Percentiles rank a stretch among this genome's conserved stretches.
Evolutionary conservation across 2,113 vertebrate genomes (phyloP).

Genomic region (Ascaphus truei): DNA sequence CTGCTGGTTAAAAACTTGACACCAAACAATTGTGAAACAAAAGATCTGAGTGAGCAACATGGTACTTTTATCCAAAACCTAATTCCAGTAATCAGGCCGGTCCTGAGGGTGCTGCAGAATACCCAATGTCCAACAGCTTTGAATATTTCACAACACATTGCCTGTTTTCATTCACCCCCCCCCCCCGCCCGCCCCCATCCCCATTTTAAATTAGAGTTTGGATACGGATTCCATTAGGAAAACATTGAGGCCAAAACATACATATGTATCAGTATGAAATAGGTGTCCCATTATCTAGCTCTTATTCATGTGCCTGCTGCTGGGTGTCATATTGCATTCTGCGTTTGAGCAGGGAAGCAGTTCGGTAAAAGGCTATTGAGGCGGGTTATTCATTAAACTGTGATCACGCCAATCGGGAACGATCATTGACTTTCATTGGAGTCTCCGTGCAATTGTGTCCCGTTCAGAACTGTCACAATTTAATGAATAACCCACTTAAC

Average conservation of each 20-base stretch:
- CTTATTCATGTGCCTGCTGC: not conserved
- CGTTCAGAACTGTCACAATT: no score
- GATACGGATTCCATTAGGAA: not conserved
- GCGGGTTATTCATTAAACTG: no score
- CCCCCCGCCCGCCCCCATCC: no score
- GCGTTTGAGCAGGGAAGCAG: not conserved
- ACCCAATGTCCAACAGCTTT: constrained; percentile 1
- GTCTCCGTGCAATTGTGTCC: no score
- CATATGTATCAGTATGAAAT: not conserved
- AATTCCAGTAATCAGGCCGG: constrained; percentile 27
- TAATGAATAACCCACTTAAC: no score
- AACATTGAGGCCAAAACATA: not conserved
- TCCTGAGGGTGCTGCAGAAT: constrained; percentile 28
- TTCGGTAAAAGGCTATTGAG: not conserved
- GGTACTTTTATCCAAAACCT: not conserved
- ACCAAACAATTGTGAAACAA: constrained; percentile 3
- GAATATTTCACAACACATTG: not conserved
- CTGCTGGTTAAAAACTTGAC: constrained; percentile 24
- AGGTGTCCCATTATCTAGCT: not conserved
- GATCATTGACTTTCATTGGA: no score
- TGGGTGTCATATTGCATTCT: not conserved
- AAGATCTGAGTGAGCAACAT: not conserved
- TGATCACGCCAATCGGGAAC: no score
- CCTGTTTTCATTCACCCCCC: not conserved
- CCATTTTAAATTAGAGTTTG: no score